Base-by-base conservation (phyloP, 2,797 vertebrate genomes). In the Falco columbarius region DNA sequence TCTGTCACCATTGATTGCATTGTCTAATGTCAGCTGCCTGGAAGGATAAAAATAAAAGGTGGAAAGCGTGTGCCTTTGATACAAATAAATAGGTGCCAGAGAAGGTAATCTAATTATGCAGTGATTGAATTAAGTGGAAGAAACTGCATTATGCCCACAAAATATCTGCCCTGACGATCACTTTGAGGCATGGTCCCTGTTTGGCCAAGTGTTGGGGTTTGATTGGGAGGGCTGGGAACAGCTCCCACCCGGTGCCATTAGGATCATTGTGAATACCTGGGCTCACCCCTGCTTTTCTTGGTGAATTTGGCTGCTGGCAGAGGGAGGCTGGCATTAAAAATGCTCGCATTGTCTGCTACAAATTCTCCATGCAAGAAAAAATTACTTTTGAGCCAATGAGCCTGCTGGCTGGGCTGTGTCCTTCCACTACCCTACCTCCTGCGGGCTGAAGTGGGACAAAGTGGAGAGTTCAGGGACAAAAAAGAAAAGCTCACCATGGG, bases 1-100 rank as follows among this genome's bases (percentile, higher is more conserved):
- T 95, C 96, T 97, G 92, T 86, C 97, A 92, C 81, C 77, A 36
- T 91, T 90, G 97, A 97, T 97, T 97, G 95, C 94, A 81, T 92
- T 7, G 12, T 58, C 88, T 85, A 56, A 51, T 83, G 82, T 95
- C 70, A 86, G 84, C 91, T 97, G 96, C 94, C 94, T 89, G 55
- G 58, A 81, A 93, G 75, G 92, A 96, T 96, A 89, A 95, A 97
- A 97, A 96, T 95, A 96, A 93, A 97, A 93, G 81, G 74, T 93
- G 94, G 89, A 79, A 96, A 87, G 74, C 6, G 6, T 68, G 65
- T 85, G 85, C 55, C 83, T 76, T 97, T 95, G 67, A 65, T 94
- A 91, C 80, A 95, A 95, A 97, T 81, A 91, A 88, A 95, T 58
- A 95, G 72, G 58, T 96, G 95, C 71, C 67, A 92, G 93, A 86